These are phyloP conservation scores for Macrobrachium rosenbergii DNA, from an alignment of 1,140 invertebrate genomes.

Conservation along the genomic window DNA sequence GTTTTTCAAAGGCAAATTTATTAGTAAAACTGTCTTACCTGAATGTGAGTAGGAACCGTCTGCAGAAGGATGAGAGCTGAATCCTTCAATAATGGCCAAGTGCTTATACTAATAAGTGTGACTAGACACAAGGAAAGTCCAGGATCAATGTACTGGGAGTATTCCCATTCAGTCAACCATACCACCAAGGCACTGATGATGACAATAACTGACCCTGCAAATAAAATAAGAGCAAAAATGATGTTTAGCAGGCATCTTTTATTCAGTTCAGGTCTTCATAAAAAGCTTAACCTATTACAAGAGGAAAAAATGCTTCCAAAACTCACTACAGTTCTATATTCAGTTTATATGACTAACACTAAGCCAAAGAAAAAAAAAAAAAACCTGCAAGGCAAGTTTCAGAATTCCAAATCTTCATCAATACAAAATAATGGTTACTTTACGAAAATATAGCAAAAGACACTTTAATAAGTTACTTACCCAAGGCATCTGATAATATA, in stretches of 20 bases:
- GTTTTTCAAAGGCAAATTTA: too few relatives aligned
- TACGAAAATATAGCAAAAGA: neutral
- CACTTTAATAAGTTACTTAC: constrained; percentile 67
- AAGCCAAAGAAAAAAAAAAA: too few relatives aligned
- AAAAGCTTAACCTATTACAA: too few relatives aligned
- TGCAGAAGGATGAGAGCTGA: constrained; percentile 90
- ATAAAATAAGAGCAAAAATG: neutral
- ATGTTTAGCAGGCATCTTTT: too few relatives aligned
- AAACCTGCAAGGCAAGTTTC: too few relatives aligned
- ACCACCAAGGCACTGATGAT: constrained; percentile 93
- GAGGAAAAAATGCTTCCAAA: too few relatives aligned
- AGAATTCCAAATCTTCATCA: neutral
- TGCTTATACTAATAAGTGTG: constrained; percentile 83
- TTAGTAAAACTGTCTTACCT: constrained; percentile 69
- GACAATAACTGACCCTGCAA: constrained; percentile 89
- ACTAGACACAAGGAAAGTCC: constrained; percentile 88
- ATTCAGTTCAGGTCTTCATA: too few relatives aligned
- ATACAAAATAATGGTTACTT: neutral
- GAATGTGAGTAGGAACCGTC: constrained; percentile 93
- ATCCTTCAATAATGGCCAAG: constrained; percentile 89
- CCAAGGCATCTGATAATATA: constrained; percentile 94
- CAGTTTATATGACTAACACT: too few relatives aligned
- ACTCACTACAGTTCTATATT: too few relatives aligned
- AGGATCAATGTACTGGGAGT: constrained; percentile 91
- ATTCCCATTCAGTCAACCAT: constrained; percentile 86